phyloP scores from a whole-genome alignment of 64 coral and sea anemone genomes.

The Porites lutea region DNA sequence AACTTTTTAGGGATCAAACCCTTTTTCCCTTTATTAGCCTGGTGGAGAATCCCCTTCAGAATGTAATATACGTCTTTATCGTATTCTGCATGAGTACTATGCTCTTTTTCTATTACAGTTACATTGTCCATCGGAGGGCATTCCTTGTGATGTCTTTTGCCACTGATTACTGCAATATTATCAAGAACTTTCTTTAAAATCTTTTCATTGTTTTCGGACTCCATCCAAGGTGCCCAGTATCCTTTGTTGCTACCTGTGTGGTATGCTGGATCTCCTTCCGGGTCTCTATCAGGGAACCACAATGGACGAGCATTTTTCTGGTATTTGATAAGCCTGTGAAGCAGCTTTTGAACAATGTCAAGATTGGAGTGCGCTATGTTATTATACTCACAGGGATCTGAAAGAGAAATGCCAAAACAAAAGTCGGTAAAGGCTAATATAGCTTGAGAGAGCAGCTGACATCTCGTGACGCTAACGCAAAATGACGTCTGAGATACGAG shows the following conservation, averaged over 20 bases:
- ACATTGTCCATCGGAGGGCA: too few species aligned
- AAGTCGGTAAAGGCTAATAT: too few species aligned
- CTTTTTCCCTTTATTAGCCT: slow-evolving; percentile 13
- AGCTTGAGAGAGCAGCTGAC: too few species aligned
- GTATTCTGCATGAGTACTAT: slow-evolving; percentile 10
- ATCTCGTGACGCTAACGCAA: too few species aligned
- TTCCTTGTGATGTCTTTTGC: neutral
- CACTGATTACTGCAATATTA: slow-evolving; percentile 8
- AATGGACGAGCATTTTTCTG: slow-evolving; percentile 74
- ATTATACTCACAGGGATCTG: slow-evolving; percentile 97
- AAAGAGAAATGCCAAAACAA: neutral
- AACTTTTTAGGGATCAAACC: neutral
- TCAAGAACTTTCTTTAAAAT: slow-evolving; percentile 52
- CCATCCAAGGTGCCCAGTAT: slow-evolving; percentile 88
- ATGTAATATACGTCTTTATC: slow-evolving; percentile 27
- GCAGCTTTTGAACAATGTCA: slow-evolving; percentile 28
- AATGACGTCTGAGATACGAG: too few species aligned
- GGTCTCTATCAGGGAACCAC: slow-evolving; percentile 85
- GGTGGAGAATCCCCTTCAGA: neutral
- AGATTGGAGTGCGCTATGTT: slow-evolving; percentile 74
- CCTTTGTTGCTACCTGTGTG: neutral
- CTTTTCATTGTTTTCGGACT: slow-evolving; percentile 31
- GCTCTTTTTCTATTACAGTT: neutral
- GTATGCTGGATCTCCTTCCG: slow-evolving; percentile 43
- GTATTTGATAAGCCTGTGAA: slow-evolving; percentile 42